These are phyloP conservation scores for Augochlorella aurata DNA, from an alignment of 2,888 invertebrate genomes.

Conservation along the genomic window DNA sequence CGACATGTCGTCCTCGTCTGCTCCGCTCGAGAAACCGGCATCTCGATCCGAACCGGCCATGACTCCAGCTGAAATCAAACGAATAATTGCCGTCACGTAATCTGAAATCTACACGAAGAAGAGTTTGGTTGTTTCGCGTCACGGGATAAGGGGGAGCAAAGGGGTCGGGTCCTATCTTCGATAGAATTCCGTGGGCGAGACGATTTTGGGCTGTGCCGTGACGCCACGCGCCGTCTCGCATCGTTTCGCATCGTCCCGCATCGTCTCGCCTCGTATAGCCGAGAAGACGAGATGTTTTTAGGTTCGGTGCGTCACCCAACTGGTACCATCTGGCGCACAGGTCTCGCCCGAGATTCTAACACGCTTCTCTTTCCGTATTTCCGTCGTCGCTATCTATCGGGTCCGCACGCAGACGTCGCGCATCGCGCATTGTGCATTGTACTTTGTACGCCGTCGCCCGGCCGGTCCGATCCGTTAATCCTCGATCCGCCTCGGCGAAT, in stretches of 20 bases:
- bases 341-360: slow-evolving; percentile 62
- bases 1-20: slow-evolving; percentile 84
- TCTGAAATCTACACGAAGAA: background rate
- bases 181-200: slow-evolving; percentile 62
- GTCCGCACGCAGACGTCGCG: background rate
- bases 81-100: slow-evolving; percentile 30
- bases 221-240: slow-evolving; percentile 12
- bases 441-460: background rate
- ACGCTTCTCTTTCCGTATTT: slow-evolving; percentile 27
- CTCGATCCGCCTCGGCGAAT: background rate
- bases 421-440: background rate
- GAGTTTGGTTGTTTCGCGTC: background rate
- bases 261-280: slow-evolving; percentile 19
- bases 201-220: slow-evolving; percentile 16
- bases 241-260: background rate
- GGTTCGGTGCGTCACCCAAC: slow-evolving; percentile 70
- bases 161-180: slow-evolving; percentile 22
- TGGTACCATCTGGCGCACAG: slow-evolving; percentile 73
- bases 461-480: background rate
- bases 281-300: slow-evolving; percentile 66
- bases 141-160: background rate
- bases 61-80: slow-evolving; percentile 83
- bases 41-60: slow-evolving; percentile 85
- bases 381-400: background rate
- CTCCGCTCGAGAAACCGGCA: slow-evolving; percentile 89